Base-by-base conservation (phyloP, 2,888 invertebrate genomes). In the Hydroisotoma schaefferi region DNA sequence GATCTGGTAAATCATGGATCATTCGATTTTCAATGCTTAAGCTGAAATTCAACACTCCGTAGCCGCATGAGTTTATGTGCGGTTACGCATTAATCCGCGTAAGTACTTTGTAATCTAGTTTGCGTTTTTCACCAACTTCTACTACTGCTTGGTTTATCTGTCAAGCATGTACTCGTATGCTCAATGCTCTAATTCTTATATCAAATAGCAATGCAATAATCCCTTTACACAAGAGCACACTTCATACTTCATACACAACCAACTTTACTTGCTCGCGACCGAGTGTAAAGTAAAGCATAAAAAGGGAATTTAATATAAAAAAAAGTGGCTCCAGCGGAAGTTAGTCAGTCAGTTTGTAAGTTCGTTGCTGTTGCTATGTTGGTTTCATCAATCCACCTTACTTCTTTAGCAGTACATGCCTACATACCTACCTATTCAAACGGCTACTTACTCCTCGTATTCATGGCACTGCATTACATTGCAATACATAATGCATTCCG, bases 271-370 rank as follows among this genome's bases (percentile, higher is more conserved):
- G 33, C 12, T 8, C 8, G 33, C 33, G 12, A 33, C 33, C 12
- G n/a, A n/a, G n/a, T n/a, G 8, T 10, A 33, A 33, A 33, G 33
- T 33, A 33, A n/a, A 40, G 40, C 20, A 25, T 46, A 22, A 46
- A 46, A 46, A 22, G n/a, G 23, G 26, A 47, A 54, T 57, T 40
- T 44, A 49, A 57, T 40, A 57, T 10, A 40, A 40, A n/a, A 61
- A 65, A 66, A 66, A 66, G 66, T 55, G 54, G 66, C 60, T 62
- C 60, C 66, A 66, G 63, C 66, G 66, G 66, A 66, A 66, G 66
- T 65, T 46, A 46, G 46, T 46, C 46, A 46, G 46, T 25, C 23
- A 5, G 40, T 40, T 26, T 20, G 26, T 25, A 46, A 46, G 46
- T 46, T 46, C 46, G 46, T 46, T 46, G 46, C 46, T 46, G 46